These are phyloP conservation scores for Halisarca cf. caerulea DNA, from an alignment of 37 sponge, comb jelly and placozoan genomes.

Conservation along the genomic window DNA sequence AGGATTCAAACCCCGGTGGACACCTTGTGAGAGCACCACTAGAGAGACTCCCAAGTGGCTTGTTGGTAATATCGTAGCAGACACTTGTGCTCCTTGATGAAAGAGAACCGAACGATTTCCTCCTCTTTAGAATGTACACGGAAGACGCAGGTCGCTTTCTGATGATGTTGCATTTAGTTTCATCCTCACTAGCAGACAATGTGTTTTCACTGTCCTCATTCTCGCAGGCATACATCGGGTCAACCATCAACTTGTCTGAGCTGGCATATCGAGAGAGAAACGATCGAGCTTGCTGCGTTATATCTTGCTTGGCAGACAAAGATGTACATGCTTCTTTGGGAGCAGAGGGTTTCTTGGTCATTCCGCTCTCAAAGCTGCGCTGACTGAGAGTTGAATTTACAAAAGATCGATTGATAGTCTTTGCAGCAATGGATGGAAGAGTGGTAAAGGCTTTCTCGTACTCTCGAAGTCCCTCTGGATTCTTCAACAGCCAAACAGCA, in stretches of 20 bases:
- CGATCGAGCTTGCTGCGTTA: slow-evolving; percentile 8
- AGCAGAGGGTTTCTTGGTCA: not conserved
- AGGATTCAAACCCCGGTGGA: not conserved
- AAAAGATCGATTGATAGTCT: slow-evolving; percentile 5
- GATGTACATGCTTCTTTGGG: not conserved
- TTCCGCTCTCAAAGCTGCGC: not conserved
- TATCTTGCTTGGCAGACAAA: too few relatives aligned
- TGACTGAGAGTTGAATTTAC: not conserved
- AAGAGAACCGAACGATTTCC: not conserved
- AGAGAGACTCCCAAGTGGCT: not conserved
- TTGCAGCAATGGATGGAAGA: slow-evolving; percentile 19
- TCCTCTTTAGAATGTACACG: slow-evolving; percentile 8
- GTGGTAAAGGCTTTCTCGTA: slow-evolving; percentile 54
- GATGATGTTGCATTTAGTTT: not conserved
- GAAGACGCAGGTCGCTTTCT: not conserved
- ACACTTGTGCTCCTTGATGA: not conserved
- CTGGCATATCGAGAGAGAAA: not conserved
- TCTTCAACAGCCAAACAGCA: slow-evolving; percentile 63
- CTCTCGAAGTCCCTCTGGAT: slow-evolving; percentile 65
- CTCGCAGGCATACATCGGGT: not conserved
- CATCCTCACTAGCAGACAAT: not conserved
- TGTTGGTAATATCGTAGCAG: not conserved
- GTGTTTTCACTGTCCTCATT: not conserved
- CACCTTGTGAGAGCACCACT: not conserved
- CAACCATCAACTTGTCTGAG: not conserved